Evolutionary conservation across 2,113 vertebrate species (phyloP).

Genomic region (Myanophis thanlyinensis): DNA sequence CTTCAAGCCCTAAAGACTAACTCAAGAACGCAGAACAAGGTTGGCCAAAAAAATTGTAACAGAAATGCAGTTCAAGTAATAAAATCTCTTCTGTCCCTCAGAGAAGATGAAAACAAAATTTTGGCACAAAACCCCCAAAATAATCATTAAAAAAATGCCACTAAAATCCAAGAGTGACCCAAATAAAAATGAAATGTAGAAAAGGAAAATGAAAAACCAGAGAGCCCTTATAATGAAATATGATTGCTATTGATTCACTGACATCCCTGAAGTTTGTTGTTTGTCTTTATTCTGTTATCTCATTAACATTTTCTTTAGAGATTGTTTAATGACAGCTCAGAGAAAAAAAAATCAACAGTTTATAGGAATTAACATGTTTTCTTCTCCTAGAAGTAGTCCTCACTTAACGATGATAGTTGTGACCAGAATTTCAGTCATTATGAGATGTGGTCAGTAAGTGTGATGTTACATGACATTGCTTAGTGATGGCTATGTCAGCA

Average conservation of each 20-base stretch:
- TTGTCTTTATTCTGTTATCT: not conserved
- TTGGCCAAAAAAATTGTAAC: not conserved
- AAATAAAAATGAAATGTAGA: not conserved
- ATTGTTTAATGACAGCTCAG: not conserved
- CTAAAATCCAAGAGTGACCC: not conserved
- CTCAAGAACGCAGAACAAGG: not conserved
- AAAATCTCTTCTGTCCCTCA: not conserved
- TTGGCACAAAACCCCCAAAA: not conserved
- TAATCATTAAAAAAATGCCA: not conserved
- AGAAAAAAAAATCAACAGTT: not conserved
- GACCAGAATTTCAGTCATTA: not conserved
- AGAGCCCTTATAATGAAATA: not conserved
- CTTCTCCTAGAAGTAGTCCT: not conserved
- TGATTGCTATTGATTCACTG: not conserved
- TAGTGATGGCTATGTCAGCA: not conserved
- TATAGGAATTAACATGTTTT: not conserved
- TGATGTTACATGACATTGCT: not conserved
- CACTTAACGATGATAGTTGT: not conserved
- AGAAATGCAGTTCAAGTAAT: not conserved
- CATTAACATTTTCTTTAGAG: not conserved
- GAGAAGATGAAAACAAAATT: not conserved
- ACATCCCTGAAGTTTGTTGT: not conserved
- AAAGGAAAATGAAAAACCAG: not conserved
- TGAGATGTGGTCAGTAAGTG: not conserved
- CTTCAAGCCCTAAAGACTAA: not conserved